A percentile compares a stretch with the other conserved stretches of the same genome.
Evolutionary conservation across 2,888 invertebrate species (phyloP).

Genomic region (Drosophila imparisetae): DNA sequence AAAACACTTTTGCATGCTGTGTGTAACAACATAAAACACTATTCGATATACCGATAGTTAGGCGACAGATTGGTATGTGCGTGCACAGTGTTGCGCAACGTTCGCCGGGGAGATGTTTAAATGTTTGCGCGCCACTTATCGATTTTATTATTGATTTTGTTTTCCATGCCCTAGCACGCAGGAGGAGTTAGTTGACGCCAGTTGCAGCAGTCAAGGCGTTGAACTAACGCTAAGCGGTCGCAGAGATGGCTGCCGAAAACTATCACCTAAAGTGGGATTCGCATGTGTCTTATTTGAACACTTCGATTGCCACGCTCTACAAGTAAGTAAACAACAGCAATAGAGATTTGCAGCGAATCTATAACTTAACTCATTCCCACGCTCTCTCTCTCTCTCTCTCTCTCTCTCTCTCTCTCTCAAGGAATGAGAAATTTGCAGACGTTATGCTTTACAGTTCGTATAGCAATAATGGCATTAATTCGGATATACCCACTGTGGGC

Average conservation of each 20-base stretch:
- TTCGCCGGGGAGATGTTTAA: neutral
- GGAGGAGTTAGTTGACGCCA: conserved; percentile 11
- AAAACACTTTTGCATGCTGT: conserved; percentile 16
- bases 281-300: conserved; percentile 92
- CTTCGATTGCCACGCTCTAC: conserved; percentile 90
- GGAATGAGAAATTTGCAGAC: conserved; percentile 93
- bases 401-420: too few species aligned
- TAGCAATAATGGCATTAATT: conserved; percentile 84
- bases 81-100: conserved; percentile 36
- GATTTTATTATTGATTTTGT: conserved; percentile 65
- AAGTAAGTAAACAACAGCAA: conserved; percentile 73
- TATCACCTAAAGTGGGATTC: conserved; percentile 96
- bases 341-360: neutral
- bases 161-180: conserved; percentile 23
- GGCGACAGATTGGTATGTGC: conserved; percentile 10
- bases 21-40: conserved; percentile 38
- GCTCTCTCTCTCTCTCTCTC: neutral
- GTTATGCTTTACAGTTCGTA: conserved; percentile 90
- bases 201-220: conserved; percentile 29
- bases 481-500: conserved; percentile 87
- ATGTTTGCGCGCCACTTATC: conserved; percentile 54
- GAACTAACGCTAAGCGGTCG: conserved; percentile 10
- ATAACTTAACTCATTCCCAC: neutral
- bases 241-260: conserved; percentile 87
- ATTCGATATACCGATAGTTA: conserved; percentile 30